phyloP scores from a whole-genome alignment of 2,113 vertebrate genomes.

The Fulica atra region DNA sequence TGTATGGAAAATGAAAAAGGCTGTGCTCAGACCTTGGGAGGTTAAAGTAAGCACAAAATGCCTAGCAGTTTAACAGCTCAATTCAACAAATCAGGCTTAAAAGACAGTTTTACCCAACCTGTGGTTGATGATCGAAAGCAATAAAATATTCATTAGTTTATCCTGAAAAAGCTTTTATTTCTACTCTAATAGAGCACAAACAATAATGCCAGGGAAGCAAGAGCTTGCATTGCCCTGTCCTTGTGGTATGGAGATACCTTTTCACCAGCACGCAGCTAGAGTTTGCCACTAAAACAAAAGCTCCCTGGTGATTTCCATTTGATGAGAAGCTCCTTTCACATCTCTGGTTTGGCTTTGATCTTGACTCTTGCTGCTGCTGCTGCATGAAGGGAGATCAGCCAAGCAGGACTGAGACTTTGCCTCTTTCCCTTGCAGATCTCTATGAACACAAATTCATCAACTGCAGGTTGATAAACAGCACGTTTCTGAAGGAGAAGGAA shows the following conservation, averaged over 20 bases:
- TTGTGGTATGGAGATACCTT: not conserved
- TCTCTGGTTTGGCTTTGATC: not conserved
- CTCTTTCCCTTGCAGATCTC: conserved; percentile 79
- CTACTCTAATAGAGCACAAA: not conserved
- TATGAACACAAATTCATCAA: conserved; percentile 91
- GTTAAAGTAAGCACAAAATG: not conserved
- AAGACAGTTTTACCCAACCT: not conserved
- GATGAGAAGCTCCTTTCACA: not conserved
- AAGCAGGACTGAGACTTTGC: not conserved
- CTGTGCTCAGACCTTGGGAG: not conserved
- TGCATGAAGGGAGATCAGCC: not conserved
- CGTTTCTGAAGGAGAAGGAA: conserved; percentile 85
- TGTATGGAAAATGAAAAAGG: not conserved
- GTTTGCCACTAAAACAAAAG: not conserved
- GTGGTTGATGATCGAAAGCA: not conserved
- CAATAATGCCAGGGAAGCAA: not conserved
- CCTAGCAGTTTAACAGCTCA: not conserved
- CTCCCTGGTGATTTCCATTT: not conserved
- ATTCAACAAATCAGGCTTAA: not conserved
- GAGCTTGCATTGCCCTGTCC: not conserved
- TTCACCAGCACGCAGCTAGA: not conserved
- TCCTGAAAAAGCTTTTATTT: not conserved
- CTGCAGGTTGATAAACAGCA: conserved; percentile 86
- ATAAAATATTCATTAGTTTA: not conserved
- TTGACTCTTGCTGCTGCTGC: not conserved